Evolutionary conservation across 2,888 invertebrate genomes (phyloP).

Genomic region (Blastobasis adustella): DNA sequence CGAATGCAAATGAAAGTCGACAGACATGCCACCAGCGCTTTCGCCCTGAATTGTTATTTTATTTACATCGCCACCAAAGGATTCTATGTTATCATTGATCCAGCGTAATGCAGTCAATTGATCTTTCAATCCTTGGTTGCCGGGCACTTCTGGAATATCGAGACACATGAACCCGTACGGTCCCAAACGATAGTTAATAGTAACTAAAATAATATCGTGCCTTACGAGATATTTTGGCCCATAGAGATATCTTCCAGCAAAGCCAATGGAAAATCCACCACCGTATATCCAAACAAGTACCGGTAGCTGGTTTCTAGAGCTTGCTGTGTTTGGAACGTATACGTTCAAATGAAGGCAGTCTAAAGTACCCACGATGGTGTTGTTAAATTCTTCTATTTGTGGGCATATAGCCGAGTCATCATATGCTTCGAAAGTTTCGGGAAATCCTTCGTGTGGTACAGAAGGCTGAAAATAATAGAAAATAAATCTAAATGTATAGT

Average conservation of each 20-base stretch:
- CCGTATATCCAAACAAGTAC: slow-evolving; percentile 38
- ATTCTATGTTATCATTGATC: slow-evolving; percentile 38
- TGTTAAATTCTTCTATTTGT: slow-evolving; percentile 24
- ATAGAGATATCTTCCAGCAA: slow-evolving; percentile 11
- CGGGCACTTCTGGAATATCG: slow-evolving; percentile 17
- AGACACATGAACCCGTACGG: slow-evolving; percentile 22
- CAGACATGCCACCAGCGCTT: slow-evolving; percentile 36
- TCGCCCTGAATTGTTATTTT: slow-evolving; percentile 37
- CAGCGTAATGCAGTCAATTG: slow-evolving; percentile 17
- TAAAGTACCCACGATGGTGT: slow-evolving; percentile 19
- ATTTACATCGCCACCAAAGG: slow-evolving; percentile 40
- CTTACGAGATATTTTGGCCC: slow-evolving; percentile 21
- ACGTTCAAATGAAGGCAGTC: slow-evolving; percentile 39
- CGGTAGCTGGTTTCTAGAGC: slow-evolving; percentile 43
- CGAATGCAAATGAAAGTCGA: slow-evolving; percentile 39
- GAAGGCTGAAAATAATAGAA: slow-evolving; percentile 12
- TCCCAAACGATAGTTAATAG: slow-evolving; percentile 21
- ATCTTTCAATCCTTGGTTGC: slow-evolving; percentile 21
- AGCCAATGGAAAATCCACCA: slow-evolving; percentile 20
- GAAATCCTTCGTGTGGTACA: slow-evolving; percentile 14
- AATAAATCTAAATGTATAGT: not conserved
- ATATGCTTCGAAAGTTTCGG: slow-evolving; percentile 24
- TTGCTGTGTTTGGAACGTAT: slow-evolving; percentile 32
- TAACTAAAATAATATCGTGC: slow-evolving; percentile 22
- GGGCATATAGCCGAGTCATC: slow-evolving; percentile 32